These are phyloP conservation scores for Percopsis omiscomaycus DNA, from an alignment of 2,797 vertebrate genomes.

Conservation along the genomic window DNA sequence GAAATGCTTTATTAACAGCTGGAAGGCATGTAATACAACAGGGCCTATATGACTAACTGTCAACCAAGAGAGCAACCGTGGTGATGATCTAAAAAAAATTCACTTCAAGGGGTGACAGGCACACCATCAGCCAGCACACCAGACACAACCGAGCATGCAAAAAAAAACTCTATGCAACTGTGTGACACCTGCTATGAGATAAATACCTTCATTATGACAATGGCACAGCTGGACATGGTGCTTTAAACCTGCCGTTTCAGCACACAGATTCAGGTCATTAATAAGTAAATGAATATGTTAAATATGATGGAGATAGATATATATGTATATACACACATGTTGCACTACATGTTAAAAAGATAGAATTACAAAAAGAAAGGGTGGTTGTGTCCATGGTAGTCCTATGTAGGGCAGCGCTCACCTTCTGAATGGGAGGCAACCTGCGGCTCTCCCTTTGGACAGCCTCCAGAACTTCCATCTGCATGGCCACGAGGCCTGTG, in stretches of 20 bases:
- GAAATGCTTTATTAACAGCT: slow-evolving; percentile 46
- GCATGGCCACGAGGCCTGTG: slow-evolving; percentile 97
- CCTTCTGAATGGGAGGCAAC: slow-evolving; percentile 98
- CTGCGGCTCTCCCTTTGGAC: slow-evolving; percentile 96
- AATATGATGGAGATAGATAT: not conserved
- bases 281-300: not conserved
- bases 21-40: slow-evolving; percentile 38
- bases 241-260: slow-evolving; percentile 3
- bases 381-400: not conserved
- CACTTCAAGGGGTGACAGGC: not conserved
- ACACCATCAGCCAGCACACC: slow-evolving; percentile 27
- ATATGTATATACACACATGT: not conserved
- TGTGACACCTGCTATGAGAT: slow-evolving; percentile 3
- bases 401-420: slow-evolving; percentile 60
- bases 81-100: slow-evolving; percentile 1
- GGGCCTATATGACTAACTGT: slow-evolving; percentile 44
- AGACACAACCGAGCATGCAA: slow-evolving; percentile 20
- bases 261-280: slow-evolving; percentile 5
- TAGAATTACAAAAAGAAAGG: not conserved
- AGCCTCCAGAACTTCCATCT: slow-evolving; percentile 94
- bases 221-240: not conserved
- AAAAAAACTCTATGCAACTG: not conserved
- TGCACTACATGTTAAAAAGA: no score
- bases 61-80: slow-evolving; percentile 29
- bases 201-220: slow-evolving; percentile 17